Conservation (phyloP, 2,113 vertebrate species). For the Phocoena sinus region DNA sequence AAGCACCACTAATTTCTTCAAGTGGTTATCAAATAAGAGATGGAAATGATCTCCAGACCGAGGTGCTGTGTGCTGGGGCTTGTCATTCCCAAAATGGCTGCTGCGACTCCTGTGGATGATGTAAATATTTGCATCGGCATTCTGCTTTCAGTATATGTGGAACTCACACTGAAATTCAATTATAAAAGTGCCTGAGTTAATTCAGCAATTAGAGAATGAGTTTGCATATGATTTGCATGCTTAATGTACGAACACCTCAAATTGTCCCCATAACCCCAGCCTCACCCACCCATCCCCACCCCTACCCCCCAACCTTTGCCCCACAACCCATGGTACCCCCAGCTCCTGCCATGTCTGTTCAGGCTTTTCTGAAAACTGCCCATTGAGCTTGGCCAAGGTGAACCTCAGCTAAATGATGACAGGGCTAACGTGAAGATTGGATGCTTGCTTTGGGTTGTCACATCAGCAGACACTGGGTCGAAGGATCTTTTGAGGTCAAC, state of each 20-base stretch:
- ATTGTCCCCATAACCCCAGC: neutral
- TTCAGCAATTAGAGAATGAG: constrained; percentile 15
- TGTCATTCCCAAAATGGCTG: constrained; percentile 51
- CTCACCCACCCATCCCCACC: neutral
- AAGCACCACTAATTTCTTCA: neutral
- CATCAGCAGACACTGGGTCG: constrained; percentile 47
- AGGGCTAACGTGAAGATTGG: neutral
- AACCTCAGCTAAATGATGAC: neutral
- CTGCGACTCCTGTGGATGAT: constrained; percentile 6
- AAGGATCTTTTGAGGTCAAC: constrained; percentile 60
- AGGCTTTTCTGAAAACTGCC: constrained; percentile 44
- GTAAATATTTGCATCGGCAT: constrained; percentile 50
- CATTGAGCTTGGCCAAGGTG: neutral
- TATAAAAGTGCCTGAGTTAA: constrained; percentile 48
- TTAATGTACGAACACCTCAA: constrained; percentile 37
- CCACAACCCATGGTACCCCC: neutral
- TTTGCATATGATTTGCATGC: constrained; percentile 69
- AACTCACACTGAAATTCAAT: constrained; percentile 23
- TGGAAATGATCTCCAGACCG: neutral
- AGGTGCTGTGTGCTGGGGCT: constrained; percentile 33
- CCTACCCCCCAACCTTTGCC: neutral
- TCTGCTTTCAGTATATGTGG: constrained; percentile 49
- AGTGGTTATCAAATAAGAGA: neutral
- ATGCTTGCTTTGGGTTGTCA: constrained; percentile 61
- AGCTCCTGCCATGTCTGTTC: constrained; percentile 13